Evolutionary conservation across 2,113 vertebrate genomes (phyloP), one percentile per base, ranked within the genome.

Genomic region (Hemiscyllium ocellatum): DNA sequence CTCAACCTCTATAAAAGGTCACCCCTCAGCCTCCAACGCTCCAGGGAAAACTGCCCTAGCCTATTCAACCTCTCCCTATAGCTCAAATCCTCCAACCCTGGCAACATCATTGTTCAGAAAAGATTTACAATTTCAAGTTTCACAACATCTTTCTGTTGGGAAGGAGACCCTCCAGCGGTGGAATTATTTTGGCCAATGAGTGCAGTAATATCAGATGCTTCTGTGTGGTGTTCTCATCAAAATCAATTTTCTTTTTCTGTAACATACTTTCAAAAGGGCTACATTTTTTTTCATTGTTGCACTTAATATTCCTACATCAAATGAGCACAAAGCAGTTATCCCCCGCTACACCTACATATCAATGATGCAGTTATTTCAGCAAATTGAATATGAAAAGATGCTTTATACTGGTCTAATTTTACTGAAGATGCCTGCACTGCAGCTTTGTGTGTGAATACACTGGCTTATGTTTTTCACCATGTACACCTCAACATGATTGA

Each of bases 351-450:
- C 95, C 91, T 17, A 15, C 56, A 89, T 95, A 66, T 93, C n/a
- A 93, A 33, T 66, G n/a, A 66, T n/a, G n/a, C 61, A 95, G 69
- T 42, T 24, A 95, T 15, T 95, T 42, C 42, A 72, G 94, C n/a
- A 26, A 50, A 42, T 52, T 72, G 68, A 52, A 47, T 50, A 1
- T 72, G 42, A 47, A 94, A 47, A 37, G 19, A 52, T 66, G 13
- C 52, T 72, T 72, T 72, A 95, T 24, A 17, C 94, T 17, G 42
- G 37, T 50, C 22, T 4, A 50, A 52, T 50, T 95, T 52, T 50
- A 70, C 72, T 12, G 10, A 95, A 47, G 65, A 94, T 70, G 91
- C 4, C 69, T 72, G 94, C 94, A 95, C 47, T 95, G 94, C 68
- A 72, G 94, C 47, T 52, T 50, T 72, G 26, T 69, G 42, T 29